Evolutionary conservation across 2,888 invertebrate species (phyloP), one percentile per base, ranked within the genome.

Genomic region (Bugula neritina): DNA sequence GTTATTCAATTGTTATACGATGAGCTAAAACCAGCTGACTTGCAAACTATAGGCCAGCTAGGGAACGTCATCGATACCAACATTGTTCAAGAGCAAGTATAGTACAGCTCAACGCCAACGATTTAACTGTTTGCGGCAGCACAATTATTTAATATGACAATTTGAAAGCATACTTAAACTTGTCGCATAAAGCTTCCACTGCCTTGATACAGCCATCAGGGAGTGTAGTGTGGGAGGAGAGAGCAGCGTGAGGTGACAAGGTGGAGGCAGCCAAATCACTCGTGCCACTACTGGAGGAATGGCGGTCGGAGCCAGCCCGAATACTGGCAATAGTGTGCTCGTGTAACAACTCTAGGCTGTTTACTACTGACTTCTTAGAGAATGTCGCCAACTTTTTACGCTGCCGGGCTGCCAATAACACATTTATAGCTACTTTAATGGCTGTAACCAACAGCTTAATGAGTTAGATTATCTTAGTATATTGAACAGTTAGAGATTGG

Each of bases 261-360:
- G 5, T 43, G 17, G 43, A 43, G 43, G 5, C 17, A 43, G 43
- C 17, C 17, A 43, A 5, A 10, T 43, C 43, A 31, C 34, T 63
- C 10, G 25, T 63, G 63, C 63, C 13, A 23, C 55, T 55, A 13
- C 27, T 31, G 3, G 63, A 63, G 17, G 63, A 63, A 31, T 63
- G 25, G n/a, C 29, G 25, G 27, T 63, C 63, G 1, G 29, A 2
- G 10, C 17, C 10, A n/a, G 63, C 25, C 27, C 27, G 29, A 2
- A 63, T 34, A 63, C 63, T 63, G 13, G 63, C 63, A 25, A 70
- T 34, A 17, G 70, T 70, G 52, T 70, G 70, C 52, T 70, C 27
- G 23, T 70, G 70, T 29, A 70, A 54, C 70, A 70, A 29, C 43
- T 54, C 54, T 5, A 70, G 52, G 70, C 70, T 70, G 25, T 23